Base-by-base conservation (phyloP, 2,888 invertebrate species). In the Euphydryas editha region DNA sequence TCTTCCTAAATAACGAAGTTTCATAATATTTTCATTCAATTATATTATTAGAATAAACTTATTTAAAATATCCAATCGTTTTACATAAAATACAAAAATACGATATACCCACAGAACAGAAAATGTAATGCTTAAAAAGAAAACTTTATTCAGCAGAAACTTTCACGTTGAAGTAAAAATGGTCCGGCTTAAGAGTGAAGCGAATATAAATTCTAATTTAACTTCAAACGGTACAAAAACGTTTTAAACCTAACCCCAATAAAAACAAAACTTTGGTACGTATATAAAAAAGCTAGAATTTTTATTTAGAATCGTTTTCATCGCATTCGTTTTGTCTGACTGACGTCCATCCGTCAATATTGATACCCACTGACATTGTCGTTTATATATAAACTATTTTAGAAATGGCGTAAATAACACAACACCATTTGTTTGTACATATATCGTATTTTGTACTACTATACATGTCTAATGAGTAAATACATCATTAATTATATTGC, bases 261-360 rank as follows among this genome's bases (percentile, higher is more conserved):
- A 63, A 51, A 63, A 63, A 49, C 47, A 49, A 57, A 62, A 57
- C 17, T 10, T 17, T 30, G 15, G 44, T 15, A 36, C 24, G 57
- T 56, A 39, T 49, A 24, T 58, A 63, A 51, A 17, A 44, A 62
- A 63, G 49, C 15, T 47, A 13, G 20, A 21, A 13, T 57, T 57
- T 47, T 49, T 63, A 63, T 63, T 63, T 63, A 63, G 57, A 44
- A 49, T 64, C 58, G 63, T 64, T 64, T 58, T 64, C 63, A 58
- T 64, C 63, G 58, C 63, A 64, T 64, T 64, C 63, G 63, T 64
- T 51, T 49, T 58, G 58, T 59, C 42, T 51, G 58, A 64, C 49
- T 64, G 63, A 64, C 63, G 58, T 58, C 44, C 51, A 64, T 64
- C 58, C 63, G 63, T 64, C 63, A 64, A 64, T 64, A 64, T 64